Conservation (phyloP, 2,113 vertebrate species). For the Tylochromis polylepis region DNA sequence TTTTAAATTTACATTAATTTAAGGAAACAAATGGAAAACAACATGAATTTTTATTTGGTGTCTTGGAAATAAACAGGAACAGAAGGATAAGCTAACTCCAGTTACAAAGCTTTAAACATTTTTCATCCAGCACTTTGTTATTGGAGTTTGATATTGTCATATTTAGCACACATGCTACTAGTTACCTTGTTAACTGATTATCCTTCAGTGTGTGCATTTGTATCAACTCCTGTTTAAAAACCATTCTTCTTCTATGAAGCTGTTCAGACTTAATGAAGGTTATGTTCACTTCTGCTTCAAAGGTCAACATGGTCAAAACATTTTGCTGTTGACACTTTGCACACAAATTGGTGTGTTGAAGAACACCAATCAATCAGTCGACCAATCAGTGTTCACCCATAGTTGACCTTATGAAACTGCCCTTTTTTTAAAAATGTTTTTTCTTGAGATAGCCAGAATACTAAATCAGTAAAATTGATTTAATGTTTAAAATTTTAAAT, state of each 20-base stretch:
- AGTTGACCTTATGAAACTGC: not conserved
- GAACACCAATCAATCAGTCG: not conserved
- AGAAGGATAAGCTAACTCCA: too few species aligned
- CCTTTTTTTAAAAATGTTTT: not conserved
- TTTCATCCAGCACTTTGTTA: too few species aligned
- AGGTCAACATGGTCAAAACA: too few species aligned
- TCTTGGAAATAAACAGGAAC: too few species aligned
- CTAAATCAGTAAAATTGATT: not conserved
- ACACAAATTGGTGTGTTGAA: not conserved
- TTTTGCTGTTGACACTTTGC: not conserved
- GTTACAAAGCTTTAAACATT: too few species aligned
- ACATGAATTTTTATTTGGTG: too few species aligned
- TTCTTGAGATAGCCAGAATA: not conserved
- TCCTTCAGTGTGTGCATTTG: not conserved
- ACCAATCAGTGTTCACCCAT: not conserved
- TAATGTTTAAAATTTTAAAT: not conserved
- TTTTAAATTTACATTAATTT: too few species aligned
- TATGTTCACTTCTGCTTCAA: not conserved
- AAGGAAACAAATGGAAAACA: too few species aligned
- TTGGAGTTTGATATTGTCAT: too few species aligned
- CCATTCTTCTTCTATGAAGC: not conserved
- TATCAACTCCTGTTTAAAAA: not conserved
- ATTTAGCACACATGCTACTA: not conserved
- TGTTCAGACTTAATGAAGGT: not conserved
- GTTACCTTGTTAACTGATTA: not conserved